Evolutionary conservation across 1,140 invertebrate genomes (phyloP), one percentile per base, ranked within the genome.

Genomic region (Brachionus rubens): DNA sequence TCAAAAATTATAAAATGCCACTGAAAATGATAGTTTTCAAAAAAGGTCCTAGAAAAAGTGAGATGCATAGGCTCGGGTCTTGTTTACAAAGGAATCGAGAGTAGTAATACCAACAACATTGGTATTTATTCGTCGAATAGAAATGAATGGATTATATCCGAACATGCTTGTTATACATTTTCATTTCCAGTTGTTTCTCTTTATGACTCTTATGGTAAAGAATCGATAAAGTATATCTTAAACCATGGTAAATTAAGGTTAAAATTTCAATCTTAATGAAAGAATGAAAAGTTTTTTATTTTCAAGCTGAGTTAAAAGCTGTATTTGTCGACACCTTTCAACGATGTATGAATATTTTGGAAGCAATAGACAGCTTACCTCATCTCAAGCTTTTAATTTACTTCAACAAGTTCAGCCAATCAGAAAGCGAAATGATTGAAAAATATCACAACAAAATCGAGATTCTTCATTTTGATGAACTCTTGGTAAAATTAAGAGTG

Each of bases 121-220:
- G 68, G 68, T n/a, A 72, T 72, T 0, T 72, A 72, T 54, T 48
- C 68, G 3, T 72, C 68, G 2, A 72, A 72, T 30, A 47, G 68
- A 50, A 33, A 48, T 30, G 68, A 72, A 72, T 72, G 68, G 68
- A 50, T 72, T n/a, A 72, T 72, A 21, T 16, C 68, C 3, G 68
- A 72, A 26, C 68, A 72, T 41, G 68, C 68, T 9, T 50, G 68
- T 24, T 72, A 72, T 40, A 19, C 68, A 50, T 72, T 72, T 41
- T 50, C 46, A 21, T 24, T 50, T 52, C 43, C 68, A 30, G 68
- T 72, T 16, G 68, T 72, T 2, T 72, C 46, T 6, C 21, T 72
- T 12, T 72, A 72, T 41, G 68, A 72, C 50, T 72, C 68, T 16
- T 72, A 72, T 54, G 68, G 68, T 33, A 72, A 72, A 50, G 68